Conservation (phyloP, 2,113 vertebrate genomes). For the Gila orcuttii region DNA sequence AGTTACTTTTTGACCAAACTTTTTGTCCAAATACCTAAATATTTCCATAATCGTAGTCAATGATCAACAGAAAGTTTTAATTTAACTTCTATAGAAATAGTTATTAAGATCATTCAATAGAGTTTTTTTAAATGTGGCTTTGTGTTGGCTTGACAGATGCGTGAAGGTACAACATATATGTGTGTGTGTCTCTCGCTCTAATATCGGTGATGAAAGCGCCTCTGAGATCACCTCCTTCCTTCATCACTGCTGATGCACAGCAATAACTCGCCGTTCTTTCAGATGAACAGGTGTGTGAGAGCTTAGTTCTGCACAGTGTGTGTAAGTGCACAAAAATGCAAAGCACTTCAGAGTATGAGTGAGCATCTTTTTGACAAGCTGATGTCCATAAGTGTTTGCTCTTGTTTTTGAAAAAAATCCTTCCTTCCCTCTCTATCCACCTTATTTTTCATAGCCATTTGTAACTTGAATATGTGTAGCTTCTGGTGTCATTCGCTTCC, state of each 20-base stretch:
- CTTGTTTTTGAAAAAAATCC: no score
- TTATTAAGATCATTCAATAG: neutral
- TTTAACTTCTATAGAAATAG: neutral
- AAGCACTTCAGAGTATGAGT: constrained; percentile 1
- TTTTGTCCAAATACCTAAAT: neutral
- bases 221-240: constrained; percentile 26
- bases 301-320: neutral
- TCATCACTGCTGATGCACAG: constrained; percentile 21
- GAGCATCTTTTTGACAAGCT: constrained; percentile 9
- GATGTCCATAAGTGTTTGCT: neutral
- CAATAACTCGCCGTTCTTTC: constrained; percentile 58
- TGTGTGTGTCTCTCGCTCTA: constrained; percentile 45
- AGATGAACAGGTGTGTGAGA: neutral
- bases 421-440: neutral
- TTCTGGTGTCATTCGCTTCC: no score
- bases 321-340: neutral
- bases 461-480: no score
- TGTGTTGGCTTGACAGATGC: neutral
- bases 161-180: neutral
- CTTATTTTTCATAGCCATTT: no score
- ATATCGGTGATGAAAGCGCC: constrained; percentile 67
- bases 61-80: no score
- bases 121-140: neutral
- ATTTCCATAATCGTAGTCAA: neutral
- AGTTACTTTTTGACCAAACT: neutral